Evolutionary conservation across 2,113 vertebrate genomes (phyloP), one percentile per base, ranked within the genome.

Genomic region (Chamaetylas fuelleborni): DNA sequence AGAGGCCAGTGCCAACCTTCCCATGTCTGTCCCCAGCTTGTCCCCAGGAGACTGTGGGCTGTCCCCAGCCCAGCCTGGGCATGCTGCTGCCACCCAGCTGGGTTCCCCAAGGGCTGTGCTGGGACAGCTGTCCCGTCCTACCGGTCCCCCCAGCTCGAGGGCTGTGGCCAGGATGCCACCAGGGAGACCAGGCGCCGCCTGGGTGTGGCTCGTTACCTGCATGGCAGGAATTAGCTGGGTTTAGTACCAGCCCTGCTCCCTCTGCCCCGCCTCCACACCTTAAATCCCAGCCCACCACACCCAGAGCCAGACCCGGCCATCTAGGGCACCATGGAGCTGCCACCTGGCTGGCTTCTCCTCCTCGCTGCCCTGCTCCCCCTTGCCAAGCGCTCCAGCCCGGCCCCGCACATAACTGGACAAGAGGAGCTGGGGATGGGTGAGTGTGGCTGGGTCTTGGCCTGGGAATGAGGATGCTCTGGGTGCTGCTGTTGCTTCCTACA

Each of bases 301-400:
- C 67, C 42, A 0, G 6, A 45, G 36, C 80, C 57, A 93, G 88
- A 92, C 38, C 64, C 0, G 3, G 50, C 80, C 40, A 29, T 74
- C 38, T 62, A 69, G 58, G 64, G 42, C 88, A 88, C 86, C 88
- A 97, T 97, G 96, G 88, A 86, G 71, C 92, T 96, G 67, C 76
- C 16, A 3, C 47, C 67, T 1, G 34, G 72, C 48, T 0, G 5
- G 45, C 38, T 64, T n/a, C 62, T 95, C 65, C 57, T 94, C 29
- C 56, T 93, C 2, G 9, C 74, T n/a, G 86, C 82, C 7, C 53
- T 89, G 48, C 69, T 95, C 3, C 81, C 84, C n/a, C 28, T 79
- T 5, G 2, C 73, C 4, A 10, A 48, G 1, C 0, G 31, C 5
- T 47, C 57, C 3, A 29, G 51, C 43, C 79, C 31, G 0, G 64